Conservation (phyloP, 2,113 vertebrate genomes). For the Castor canadensis region DNA sequence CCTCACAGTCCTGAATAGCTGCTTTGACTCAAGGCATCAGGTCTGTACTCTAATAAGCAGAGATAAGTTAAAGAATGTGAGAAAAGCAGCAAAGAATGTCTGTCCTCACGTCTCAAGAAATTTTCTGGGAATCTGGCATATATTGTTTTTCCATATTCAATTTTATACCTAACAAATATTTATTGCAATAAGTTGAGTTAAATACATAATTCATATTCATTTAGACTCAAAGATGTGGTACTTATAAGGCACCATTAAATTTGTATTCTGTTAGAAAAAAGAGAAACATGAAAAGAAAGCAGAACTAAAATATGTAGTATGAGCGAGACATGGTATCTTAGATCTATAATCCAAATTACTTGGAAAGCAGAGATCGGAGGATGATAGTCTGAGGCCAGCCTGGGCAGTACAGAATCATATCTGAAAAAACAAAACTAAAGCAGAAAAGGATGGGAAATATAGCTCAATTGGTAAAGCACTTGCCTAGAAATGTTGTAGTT, state of each 20-base stretch:
- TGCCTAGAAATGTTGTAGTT: too few relatives aligned
- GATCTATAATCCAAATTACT: too few relatives aligned
- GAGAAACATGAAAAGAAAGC: neutral
- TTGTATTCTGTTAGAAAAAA: neutral
- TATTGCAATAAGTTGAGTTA: neutral
- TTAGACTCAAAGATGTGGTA: neutral
- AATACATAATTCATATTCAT: neutral
- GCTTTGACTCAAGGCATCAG: neutral
- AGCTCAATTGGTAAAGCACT: too few relatives aligned
- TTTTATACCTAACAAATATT: neutral
- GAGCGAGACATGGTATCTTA: too few relatives aligned
- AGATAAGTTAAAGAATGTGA: neutral
- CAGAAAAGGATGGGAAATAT: too few relatives aligned
- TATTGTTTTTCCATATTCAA: neutral
- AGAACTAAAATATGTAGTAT: neutral
- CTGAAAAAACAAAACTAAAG: too few relatives aligned
- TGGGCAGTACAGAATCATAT: too few relatives aligned
- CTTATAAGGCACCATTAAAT: neutral
- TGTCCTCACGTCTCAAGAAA: neutral
- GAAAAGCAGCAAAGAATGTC: neutral
- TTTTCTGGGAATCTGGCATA: neutral
- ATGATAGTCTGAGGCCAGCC: too few relatives aligned
- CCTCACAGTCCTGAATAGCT: neutral
- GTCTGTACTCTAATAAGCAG: neutral
- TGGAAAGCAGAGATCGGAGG: too few relatives aligned